These are phyloP conservation scores for Branchipolynoe longqiensis DNA, from an alignment of 2,888 invertebrate species.

Conservation along the genomic window DNA sequence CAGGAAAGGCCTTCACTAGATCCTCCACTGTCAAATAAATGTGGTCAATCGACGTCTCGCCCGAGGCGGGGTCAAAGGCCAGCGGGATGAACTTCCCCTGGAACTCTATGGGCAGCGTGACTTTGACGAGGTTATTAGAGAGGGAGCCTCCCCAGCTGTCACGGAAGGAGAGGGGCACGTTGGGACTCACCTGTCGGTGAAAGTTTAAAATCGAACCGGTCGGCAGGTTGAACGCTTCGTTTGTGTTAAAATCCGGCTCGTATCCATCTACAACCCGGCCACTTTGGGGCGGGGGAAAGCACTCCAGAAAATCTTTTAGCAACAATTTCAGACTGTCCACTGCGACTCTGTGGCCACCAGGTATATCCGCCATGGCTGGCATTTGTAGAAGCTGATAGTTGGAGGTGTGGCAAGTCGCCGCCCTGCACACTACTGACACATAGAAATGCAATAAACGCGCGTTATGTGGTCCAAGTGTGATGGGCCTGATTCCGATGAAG, in stretches of 20 bases:
- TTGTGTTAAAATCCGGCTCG: constrained; percentile 58
- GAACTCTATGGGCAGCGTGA: constrained; percentile 65
- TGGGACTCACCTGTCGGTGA: constrained; percentile 62
- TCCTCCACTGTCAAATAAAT: constrained; percentile 65
- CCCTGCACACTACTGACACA: no score
- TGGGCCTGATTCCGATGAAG: no score
- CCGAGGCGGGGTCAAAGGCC: constrained; percentile 65
- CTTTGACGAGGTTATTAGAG: constrained; percentile 37
- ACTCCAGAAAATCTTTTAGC: constrained; percentile 65
- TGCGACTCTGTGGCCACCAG: not conserved
- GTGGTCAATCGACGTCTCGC: constrained; percentile 62
- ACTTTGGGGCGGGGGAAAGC: constrained; percentile 65
- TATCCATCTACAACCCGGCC: constrained; percentile 63
- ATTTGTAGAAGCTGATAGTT: not conserved
- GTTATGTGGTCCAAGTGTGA: no score
- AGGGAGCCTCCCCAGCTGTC: constrained; percentile 59
- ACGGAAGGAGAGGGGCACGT: constrained; percentile 61
- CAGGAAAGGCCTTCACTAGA: constrained; percentile 64
- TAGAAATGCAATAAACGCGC: no score
- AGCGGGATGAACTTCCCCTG: constrained; percentile 63
- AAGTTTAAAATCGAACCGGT: constrained; percentile 60
- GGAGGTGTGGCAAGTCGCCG: no score
- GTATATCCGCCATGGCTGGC: constrained; percentile 28
- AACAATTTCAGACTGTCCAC: constrained; percentile 5
- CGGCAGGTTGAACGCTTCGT: constrained; percentile 62